phyloP scores from a whole-genome alignment of 2,113 vertebrate species.

The Neodon shergylaensis region DNA sequence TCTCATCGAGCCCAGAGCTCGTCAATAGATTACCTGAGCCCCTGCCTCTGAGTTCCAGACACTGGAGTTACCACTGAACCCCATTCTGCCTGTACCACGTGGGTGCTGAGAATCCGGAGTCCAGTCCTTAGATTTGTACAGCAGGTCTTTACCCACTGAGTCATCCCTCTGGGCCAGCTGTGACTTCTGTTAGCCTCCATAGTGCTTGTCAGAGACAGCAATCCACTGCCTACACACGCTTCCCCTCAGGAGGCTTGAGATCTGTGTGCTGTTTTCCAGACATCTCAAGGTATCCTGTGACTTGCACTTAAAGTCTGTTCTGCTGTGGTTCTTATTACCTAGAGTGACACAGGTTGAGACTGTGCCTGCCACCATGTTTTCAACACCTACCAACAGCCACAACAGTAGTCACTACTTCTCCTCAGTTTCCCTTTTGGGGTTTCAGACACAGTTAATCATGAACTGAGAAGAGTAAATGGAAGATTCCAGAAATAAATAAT shows the following conservation, averaged over 20 bases:
- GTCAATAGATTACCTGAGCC: background rate
- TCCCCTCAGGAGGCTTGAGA: background rate
- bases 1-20: background rate
- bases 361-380: background rate
- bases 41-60: background rate
- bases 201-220: background rate
- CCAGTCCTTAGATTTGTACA: background rate
- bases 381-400: background rate
- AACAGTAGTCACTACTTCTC: background rate
- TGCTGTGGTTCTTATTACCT: background rate
- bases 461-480: background rate
- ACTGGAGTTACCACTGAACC: background rate
- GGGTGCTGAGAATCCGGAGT: background rate
- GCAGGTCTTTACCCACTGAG: background rate
- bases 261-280: background rate
- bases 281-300: background rate
- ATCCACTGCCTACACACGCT: rapidly evolving
- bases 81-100: background rate
- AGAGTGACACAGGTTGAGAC: background rate
- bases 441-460: background rate
- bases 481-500: background rate
- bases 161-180: background rate
- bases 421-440: background rate
- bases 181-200: rapidly evolving
- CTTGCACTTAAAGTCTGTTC: background rate